A percentile compares a stretch with the other conserved stretches of the same genome.
phyloP scores from a whole-genome alignment of 2,888 invertebrate genomes.

The Xanthorhoe designata region DNA sequence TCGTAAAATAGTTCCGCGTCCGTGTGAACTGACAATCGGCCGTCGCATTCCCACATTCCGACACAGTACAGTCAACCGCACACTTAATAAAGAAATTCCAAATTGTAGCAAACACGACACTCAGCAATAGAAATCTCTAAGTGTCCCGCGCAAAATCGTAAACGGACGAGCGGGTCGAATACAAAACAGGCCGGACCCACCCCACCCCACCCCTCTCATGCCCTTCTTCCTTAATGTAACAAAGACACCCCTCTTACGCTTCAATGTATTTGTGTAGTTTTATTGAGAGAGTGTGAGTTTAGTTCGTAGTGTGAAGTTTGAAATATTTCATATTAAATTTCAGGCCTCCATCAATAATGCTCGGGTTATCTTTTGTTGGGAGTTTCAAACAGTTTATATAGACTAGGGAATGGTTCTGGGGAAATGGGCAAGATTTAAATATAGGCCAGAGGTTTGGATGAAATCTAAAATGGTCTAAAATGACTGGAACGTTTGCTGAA shows the following conservation, averaged over 20 bases:
- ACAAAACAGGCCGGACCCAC: conserved; percentile 72
- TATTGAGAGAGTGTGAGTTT: conserved; percentile 66
- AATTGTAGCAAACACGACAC: conserved; percentile 65
- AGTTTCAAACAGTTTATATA: conserved; percentile 46
- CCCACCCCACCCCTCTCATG: conserved; percentile 65
- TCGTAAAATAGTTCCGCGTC: conserved; percentile 3
- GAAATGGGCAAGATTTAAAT: conserved; percentile 28
- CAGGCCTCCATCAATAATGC: conserved; percentile 80
- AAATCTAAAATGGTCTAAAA: conserved; percentile 7
- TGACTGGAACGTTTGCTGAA: no score
- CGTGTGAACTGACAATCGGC: conserved; percentile 27
- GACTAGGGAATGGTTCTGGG: conserved; percentile 23
- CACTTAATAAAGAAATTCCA: conserved; percentile 79
- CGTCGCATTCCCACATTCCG: conserved; percentile 40
- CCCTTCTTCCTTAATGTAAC: conserved; percentile 85
- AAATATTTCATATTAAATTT: conserved; percentile 85
- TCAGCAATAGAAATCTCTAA: conserved; percentile 78
- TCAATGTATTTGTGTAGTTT: conserved; percentile 75
- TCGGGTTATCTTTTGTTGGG: conserved; percentile 73
- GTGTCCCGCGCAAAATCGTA: conserved; percentile 82
- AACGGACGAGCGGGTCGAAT: conserved; percentile 79
- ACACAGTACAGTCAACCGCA: conserved; percentile 45
- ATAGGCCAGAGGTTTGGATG: conserved; percentile 17
- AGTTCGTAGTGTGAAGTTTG: conserved; percentile 62
- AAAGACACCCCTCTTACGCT: conserved; percentile 83